phyloP scores from a whole-genome alignment of 2,888 invertebrate genomes.

The Hemistola chrysoprasaria region DNA sequence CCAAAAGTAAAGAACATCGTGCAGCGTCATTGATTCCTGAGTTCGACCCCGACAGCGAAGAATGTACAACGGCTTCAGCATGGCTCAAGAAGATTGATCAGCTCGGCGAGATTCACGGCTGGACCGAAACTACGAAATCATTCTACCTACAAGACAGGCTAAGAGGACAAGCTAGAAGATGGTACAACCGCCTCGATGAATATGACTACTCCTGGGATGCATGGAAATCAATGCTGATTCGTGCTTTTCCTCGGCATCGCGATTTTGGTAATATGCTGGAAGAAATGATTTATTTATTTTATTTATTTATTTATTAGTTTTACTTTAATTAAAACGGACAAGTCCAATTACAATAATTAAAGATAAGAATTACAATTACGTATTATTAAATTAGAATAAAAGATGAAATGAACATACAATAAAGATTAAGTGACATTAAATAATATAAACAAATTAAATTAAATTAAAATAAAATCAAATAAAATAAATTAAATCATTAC shows the following conservation, averaged over 20 bases:
- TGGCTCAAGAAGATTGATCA: conserved; percentile 11
- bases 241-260: conserved; percentile 32
- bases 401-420: no score
- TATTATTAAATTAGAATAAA: no score
- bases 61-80: conserved; percentile 1
- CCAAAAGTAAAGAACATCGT: background rate
- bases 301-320: no score
- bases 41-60: conserved; percentile 15
- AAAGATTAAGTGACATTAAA: no score
- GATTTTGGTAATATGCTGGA: conserved; percentile 30
- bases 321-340: no score
- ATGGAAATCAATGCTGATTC: conserved; percentile 32
- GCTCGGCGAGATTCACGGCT: conserved; percentile 15
- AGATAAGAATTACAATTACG: no score
- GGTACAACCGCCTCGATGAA: conserved; percentile 31
- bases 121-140: conserved; percentile 28
- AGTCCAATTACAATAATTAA: no score
- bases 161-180: conserved; percentile 32
- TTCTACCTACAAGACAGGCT: conserved; percentile 31
- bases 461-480: no score
- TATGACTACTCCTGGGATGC: no score
- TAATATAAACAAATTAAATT: no score
- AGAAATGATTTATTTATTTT: no score
- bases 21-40: background rate
- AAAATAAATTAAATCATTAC: no score